phyloP scores from a whole-genome alignment of 2,888 invertebrate genomes.

The Zele albiditarsus region DNA sequence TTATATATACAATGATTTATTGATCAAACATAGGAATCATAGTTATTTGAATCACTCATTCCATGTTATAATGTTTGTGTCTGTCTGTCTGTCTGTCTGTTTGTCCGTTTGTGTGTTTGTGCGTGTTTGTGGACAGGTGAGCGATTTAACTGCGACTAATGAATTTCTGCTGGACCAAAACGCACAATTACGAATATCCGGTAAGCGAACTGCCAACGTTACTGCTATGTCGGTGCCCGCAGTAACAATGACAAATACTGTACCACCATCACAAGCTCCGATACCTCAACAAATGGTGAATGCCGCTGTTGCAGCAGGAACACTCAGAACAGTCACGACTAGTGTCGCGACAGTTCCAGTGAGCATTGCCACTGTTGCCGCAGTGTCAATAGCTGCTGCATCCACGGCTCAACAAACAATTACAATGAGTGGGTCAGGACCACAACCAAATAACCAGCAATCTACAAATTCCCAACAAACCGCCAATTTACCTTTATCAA shows the following conservation, averaged over 20 bases:
- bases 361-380: slow-evolving; percentile 77
- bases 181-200: slow-evolving; percentile 80
- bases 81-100: background rate
- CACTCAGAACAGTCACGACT: slow-evolving; percentile 76
- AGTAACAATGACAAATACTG: slow-evolving; percentile 77
- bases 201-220: slow-evolving; percentile 75
- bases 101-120: background rate
- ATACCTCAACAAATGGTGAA: slow-evolving; percentile 73
- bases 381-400: slow-evolving; percentile 75
- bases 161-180: slow-evolving; percentile 86
- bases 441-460: slow-evolving; percentile 67
- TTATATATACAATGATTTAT: too few relatives aligned
- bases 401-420: slow-evolving; percentile 74
- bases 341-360: slow-evolving; percentile 78
- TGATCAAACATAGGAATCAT: too few relatives aligned
- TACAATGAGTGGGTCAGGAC: slow-evolving; percentile 70
- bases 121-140: slow-evolving; percentile 71
- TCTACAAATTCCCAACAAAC: slow-evolving; percentile 73
- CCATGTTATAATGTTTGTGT: background rate
- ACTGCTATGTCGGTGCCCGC: slow-evolving; percentile 77
- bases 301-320: slow-evolving; percentile 70
- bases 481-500: slow-evolving; percentile 73
- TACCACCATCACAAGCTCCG: slow-evolving; percentile 74
- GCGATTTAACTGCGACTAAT: slow-evolving; percentile 83
- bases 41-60: slow-evolving; percentile 24